Evolutionary conservation across 1,140 invertebrate species (phyloP), one percentile per base, ranked within the genome.

Genomic region (Drosophila sproati): DNA sequence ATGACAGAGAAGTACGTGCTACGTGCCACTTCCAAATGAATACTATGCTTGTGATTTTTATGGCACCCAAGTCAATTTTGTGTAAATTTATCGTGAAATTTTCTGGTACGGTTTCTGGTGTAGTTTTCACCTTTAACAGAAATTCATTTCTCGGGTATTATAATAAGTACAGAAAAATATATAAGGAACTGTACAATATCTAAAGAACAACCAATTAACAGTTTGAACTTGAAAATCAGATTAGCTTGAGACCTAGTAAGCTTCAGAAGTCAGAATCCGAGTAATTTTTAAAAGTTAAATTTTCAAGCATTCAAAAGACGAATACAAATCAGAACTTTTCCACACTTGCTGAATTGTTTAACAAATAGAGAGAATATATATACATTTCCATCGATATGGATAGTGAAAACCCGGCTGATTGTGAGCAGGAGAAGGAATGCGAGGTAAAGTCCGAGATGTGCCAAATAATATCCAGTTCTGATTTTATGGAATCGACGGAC

Each of bases 21-120:
- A 67, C 63, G 70, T 73, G 70, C 63, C 54, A 59, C 63, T 52
- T 45, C 63, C 31, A 35, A 72, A 72, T 66, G 41, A 72, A 66
- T 39, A 61, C 12, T 37, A 31, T 20, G 20, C 20, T 48, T 20
- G 37, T 47, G 50, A 34, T 7, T 20, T 20, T 20, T 20, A 20
- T 20, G 20, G 20, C 20, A 20, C 20, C 20, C 20, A 20, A 20
- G 20, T 20, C 20, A 20, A 20, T 20, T 20, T 20, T 20, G 20
- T 20, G 20, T 20, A 20, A 20, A 20, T 20, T 20, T 20, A 20
- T 20, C 20, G 20, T 20, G 20, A 20, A 20, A 20, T 20, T 20
- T 20, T 20, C 51, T 70, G 78, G 61, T 28, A 80, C 79, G 57
- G 37, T 29, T n/a, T 28, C 6, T 50, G 55, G 12, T 51, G 45